phyloP scores from a whole-genome alignment of 1,140 invertebrate genomes.

The Sarcophaga bullata region DNA sequence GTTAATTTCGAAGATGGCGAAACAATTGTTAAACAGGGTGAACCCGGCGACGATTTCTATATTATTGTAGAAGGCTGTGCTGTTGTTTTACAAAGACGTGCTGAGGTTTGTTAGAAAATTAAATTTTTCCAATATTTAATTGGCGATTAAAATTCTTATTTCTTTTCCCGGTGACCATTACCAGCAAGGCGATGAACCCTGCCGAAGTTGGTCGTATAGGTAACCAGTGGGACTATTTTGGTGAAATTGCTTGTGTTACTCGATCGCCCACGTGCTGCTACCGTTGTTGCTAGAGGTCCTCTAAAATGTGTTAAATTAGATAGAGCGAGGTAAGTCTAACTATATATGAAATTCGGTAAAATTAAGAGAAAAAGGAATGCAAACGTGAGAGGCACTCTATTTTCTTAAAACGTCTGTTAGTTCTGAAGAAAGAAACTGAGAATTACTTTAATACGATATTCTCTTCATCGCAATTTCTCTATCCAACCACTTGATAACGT shows the following conservation, averaged over 20 bases:
- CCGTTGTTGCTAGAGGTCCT: slow-evolving; percentile 91
- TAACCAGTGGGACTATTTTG: slow-evolving; percentile 98
- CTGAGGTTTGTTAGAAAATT: slow-evolving; percentile 68
- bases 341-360: neutral
- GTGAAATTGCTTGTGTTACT: slow-evolving; percentile 97
- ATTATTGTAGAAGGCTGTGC: slow-evolving; percentile 97
- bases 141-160: slow-evolving; percentile 9
- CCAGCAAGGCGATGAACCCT: slow-evolving; percentile 78
- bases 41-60: slow-evolving; percentile 99
- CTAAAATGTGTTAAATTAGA: slow-evolving; percentile 99
- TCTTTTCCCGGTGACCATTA: slow-evolving; percentile 16
- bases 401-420: no score
- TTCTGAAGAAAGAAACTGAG: no score
- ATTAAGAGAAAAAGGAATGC: neutral
- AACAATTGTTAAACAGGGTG: slow-evolving; percentile 96
- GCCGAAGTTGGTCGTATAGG: slow-evolving; percentile 95
- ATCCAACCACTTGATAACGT: no score
- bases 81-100: slow-evolving; percentile 90
- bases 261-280: slow-evolving; percentile 97
- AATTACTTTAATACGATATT: no score
- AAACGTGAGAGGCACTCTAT: no score
- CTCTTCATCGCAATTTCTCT: no score
- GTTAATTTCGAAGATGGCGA: slow-evolving; percentile 94
- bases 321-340: slow-evolving; percentile 76
- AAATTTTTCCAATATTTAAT: neutral